Percentiles rank a stretch among this genome's conserved stretches.
These are phyloP conservation scores for Tarsius wallacei DNA, from an alignment of 2,797 vertebrate genomes.

Conservation along the genomic window DNA sequence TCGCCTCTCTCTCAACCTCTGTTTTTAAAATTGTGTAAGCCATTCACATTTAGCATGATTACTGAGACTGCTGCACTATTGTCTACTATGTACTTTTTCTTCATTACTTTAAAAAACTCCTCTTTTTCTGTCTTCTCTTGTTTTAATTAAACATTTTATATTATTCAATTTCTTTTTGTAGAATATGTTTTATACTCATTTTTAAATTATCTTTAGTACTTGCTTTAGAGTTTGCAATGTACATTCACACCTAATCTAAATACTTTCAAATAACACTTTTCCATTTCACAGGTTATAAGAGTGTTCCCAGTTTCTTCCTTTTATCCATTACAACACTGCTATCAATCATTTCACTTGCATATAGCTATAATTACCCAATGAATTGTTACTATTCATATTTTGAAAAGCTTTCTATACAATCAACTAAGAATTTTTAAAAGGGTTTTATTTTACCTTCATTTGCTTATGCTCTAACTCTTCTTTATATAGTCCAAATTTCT, in stretches of 20 bases:
- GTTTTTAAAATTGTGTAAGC: not conserved
- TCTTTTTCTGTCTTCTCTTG: not conserved
- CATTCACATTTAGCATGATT: not conserved
- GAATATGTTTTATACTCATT: not conserved
- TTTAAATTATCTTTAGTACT: not conserved
- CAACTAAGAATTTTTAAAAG: not conserved
- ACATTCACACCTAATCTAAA: not conserved
- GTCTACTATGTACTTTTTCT: not conserved
- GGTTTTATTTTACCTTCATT: not conserved
- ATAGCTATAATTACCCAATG: not conserved
- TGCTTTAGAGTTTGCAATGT: not conserved
- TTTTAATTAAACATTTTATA: not conserved
- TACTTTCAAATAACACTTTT: not conserved
- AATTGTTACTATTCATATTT: not conserved
- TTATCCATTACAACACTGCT: not conserved
- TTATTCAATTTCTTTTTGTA: not conserved
- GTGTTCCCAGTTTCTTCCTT: not conserved
- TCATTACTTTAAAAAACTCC: not conserved
- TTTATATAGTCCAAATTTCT: not conserved
- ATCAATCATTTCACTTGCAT: not conserved
- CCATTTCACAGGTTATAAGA: not conserved
- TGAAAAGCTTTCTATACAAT: not conserved
- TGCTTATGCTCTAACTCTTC: not conserved
- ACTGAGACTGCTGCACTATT: not conserved
- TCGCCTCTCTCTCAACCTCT: not conserved